Conservation (phyloP, 2,797 vertebrate genomes). For the Poecilia velifera region DNA sequence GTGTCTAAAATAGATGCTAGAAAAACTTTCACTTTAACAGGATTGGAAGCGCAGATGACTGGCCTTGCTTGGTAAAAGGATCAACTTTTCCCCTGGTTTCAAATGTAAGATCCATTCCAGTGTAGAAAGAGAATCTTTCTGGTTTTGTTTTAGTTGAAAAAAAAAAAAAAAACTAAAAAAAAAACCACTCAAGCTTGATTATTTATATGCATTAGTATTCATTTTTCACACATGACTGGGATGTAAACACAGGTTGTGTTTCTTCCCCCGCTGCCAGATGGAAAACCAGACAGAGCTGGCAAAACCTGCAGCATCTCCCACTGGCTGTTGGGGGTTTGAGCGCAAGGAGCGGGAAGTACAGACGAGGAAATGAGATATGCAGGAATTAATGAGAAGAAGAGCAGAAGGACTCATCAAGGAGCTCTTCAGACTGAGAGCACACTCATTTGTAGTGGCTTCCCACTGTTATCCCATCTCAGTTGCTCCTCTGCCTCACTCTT, state of each 20-base stretch:
- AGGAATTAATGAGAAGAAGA: slow-evolving; percentile 54
- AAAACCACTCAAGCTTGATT: background rate
- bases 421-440: slow-evolving; percentile 68
- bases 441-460: slow-evolving; percentile 61
- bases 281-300: slow-evolving; percentile 68
- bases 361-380: slow-evolving; percentile 48
- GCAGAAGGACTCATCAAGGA: slow-evolving; percentile 73
- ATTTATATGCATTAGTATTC: background rate
- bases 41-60: background rate
- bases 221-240: slow-evolving; percentile 23
- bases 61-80: background rate
- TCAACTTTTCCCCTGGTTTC: background rate
- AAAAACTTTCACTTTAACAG: background rate
- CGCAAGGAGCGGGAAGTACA: slow-evolving; percentile 34
- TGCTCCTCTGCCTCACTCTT: slow-evolving; percentile 27
- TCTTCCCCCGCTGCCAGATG: slow-evolving; percentile 60
- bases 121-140: background rate
- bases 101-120: background rate
- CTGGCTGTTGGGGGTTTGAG: slow-evolving; percentile 55
- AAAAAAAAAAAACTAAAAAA: background rate
- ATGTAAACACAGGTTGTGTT: slow-evolving; percentile 53
- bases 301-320: slow-evolving; percentile 67
- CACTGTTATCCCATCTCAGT: slow-evolving; percentile 39
- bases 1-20: background rate
- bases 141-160: background rate